These are phyloP conservation scores for Choreutis nemorana DNA, from an alignment of 2,888 invertebrate genomes.

Conservation along the genomic window DNA sequence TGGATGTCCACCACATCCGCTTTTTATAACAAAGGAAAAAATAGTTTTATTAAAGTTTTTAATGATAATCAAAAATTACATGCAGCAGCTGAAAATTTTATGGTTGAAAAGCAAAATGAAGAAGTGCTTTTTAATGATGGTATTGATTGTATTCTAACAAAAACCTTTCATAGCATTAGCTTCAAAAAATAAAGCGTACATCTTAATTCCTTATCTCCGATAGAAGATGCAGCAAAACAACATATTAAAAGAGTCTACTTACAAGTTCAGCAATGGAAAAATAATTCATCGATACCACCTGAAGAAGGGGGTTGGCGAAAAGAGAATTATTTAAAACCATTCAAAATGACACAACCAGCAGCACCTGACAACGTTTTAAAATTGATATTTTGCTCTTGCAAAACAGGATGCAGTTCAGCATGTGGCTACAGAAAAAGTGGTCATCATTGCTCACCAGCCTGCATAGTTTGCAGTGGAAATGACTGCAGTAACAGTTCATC, in stretches of 20 bases:
- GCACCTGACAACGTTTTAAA: conserved; percentile 7
- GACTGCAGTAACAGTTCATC: too few species aligned
- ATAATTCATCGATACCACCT: conserved; percentile 2
- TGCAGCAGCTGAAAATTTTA: too few species aligned
- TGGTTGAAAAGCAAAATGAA: too few species aligned
- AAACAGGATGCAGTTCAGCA: conserved; percentile 9
- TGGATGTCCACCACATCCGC: too few species aligned
- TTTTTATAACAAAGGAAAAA: too few species aligned
- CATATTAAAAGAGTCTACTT: conserved; percentile 1
- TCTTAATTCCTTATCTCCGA: conserved; percentile 2
- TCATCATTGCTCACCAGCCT: neutral
- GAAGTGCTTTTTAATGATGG: too few species aligned
- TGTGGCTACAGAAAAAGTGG: conserved; percentile 11
- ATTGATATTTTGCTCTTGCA: conserved; percentile 9
- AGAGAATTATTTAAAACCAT: neutral
- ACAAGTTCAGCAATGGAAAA: conserved; percentile 1
- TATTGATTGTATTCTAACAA: too few species aligned
- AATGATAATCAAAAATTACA: too few species aligned
- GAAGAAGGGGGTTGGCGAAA: conserved; percentile 1
- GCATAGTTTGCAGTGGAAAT: neutral
- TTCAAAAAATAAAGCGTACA: neutral
- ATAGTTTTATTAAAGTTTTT: too few species aligned
- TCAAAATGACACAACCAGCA: conserved; percentile 3
- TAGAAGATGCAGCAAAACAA: neutral
- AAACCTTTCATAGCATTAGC: too few species aligned